Base-by-base conservation (phyloP, 2,113 vertebrate species). In the Ceyx melanurus region DNA sequence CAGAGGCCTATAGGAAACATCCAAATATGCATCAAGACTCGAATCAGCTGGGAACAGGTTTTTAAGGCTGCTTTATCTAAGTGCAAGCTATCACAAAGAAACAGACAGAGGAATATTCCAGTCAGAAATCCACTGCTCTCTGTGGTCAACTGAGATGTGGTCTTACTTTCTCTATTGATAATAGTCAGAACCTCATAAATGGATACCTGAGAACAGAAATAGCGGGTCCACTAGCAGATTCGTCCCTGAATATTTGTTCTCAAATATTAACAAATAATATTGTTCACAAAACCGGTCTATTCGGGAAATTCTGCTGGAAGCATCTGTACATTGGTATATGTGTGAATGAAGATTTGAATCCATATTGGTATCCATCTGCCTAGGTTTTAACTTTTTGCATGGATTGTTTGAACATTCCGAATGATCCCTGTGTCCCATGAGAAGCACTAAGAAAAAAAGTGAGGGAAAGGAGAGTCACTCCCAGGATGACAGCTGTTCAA, bases 401-500 rank as follows among this genome's bases (percentile, higher is more conserved):
- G 14, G 46, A 48, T 58, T 72, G 62, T 42, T 45, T 65, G 13
- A 74, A 46, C 40, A 45, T 26, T 45, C 19, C 19, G 18, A 75
- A 35, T 18, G 42, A 57, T 50, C 7, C 9, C 11, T 37, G 35
- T 35, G 16, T 31, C 15, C 17, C 22, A 43, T 13, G 17, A 48
- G 62, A 78, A 92, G 37, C 65, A 45, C 10, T 5, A 71, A 16
- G 18, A 70, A 60, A 20, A 89, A 89, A 58, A 70, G 6, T 2
- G 22, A 74, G 68, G 13, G 33, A 58, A 82, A 54, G 72, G 46
- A 40, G 46, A 42, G 15, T 40, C 10, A 40, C 17, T 56, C 43
- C 42, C 0, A 0, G 21, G 15, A 14, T 15, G 16, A 35, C 0
- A 57, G 18, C 33, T 62, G 15, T 21, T 80, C 29, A 78, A n/a